Conservation (phyloP, 2,888 invertebrate genomes). For the Brassicogethes aeneus region DNA sequence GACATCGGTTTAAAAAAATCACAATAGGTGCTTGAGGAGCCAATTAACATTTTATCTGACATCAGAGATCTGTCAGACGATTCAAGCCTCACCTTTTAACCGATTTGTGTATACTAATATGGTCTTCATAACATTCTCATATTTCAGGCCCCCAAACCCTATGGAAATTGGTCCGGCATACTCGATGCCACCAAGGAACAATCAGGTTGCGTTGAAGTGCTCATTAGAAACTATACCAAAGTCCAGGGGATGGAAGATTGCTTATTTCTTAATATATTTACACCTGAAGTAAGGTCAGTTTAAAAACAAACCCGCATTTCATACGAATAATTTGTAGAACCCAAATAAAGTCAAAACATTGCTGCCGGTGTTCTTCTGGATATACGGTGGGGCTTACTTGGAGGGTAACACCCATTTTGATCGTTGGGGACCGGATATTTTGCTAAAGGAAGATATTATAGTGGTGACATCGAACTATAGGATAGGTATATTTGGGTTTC, state of each 20-base stretch:
- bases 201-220: neutral
- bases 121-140: too few relatives aligned
- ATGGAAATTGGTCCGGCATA: neutral
- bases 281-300: neutral
- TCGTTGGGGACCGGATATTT: conserved; percentile 1
- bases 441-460: conserved; percentile 20
- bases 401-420: neutral
- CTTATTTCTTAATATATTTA: conserved; percentile 1
- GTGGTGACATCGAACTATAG: conserved; percentile 26
- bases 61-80: too few relatives aligned
- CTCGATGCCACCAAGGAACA: neutral
- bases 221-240: neutral
- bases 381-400: neutral
- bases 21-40: too few relatives aligned
- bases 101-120: too few relatives aligned
- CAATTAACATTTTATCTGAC: too few relatives aligned
- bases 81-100: too few relatives aligned
- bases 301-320: neutral
- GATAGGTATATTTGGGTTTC: conserved; percentile 19
- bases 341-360: neutral
- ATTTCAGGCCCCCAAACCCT: neutral
- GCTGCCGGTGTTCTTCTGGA: neutral
- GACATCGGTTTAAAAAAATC: neutral
- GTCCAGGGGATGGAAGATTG: neutral
- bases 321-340: neutral